Evolutionary conservation across 2,888 invertebrate species (phyloP).

Genomic region (Acanthosepion pharaonis): DNA sequence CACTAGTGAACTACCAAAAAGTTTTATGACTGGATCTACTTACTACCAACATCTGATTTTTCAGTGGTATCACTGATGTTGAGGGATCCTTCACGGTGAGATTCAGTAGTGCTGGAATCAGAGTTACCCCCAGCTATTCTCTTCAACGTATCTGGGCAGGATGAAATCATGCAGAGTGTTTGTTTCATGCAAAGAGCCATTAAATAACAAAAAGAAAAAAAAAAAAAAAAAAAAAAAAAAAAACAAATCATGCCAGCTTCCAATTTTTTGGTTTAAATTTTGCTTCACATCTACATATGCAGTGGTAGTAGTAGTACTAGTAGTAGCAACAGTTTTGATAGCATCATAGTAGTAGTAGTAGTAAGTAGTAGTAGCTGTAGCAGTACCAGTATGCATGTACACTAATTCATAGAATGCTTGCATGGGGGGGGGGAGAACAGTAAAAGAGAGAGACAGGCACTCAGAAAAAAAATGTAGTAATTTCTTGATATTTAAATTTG

Average conservation of each 20-base stretch:
- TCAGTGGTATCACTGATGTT: constrained; percentile 48
- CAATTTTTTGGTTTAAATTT: not conserved
- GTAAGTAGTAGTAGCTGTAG: not conserved
- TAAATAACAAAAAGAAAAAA: not conserved
- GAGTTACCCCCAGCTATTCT: constrained; percentile 45
- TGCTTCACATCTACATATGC: not conserved
- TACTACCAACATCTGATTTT: constrained; percentile 47
- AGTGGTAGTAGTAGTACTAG: constrained; percentile 33
- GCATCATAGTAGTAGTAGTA: not conserved
- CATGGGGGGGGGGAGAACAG: too few species aligned
- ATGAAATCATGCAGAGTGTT: constrained; percentile 44
- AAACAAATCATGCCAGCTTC: not conserved
- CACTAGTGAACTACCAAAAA: not conserved
- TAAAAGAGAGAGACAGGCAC: not conserved
- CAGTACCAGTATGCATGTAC: not conserved
- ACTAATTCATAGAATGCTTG: not conserved
- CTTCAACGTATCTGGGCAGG: constrained; percentile 48
- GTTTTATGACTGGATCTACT: constrained; percentile 46
- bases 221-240: not conserved
- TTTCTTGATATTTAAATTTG: too few species aligned
- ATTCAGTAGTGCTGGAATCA: constrained; percentile 47
- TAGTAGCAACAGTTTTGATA: not conserved
- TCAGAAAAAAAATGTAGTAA: too few species aligned
- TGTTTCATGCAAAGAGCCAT: constrained; percentile 44
- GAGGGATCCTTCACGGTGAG: constrained; percentile 47